phyloP scores from a whole-genome alignment of 2,888 invertebrate species.

The Tetheella fluctuosa region DNA sequence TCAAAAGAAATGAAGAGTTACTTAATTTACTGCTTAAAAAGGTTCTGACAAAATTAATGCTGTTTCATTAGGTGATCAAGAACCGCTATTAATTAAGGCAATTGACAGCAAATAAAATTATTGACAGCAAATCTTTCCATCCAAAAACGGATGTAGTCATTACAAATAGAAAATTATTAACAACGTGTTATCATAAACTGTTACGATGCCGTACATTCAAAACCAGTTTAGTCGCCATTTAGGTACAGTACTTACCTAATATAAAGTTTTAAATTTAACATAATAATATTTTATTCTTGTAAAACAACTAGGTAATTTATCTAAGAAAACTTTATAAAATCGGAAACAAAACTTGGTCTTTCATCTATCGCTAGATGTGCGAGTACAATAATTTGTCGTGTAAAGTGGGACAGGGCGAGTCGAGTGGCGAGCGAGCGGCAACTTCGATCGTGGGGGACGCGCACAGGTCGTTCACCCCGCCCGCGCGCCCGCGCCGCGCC shows the following conservation, averaged over 20 bases:
- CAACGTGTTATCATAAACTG: not conserved
- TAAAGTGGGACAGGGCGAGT: constrained; percentile 46
- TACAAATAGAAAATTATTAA: constrained; percentile 4
- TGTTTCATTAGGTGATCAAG: not conserved
- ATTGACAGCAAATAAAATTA: not conserved
- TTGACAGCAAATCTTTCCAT: not conserved
- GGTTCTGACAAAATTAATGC: no score
- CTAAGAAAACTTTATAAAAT: not conserved
- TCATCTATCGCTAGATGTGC: constrained; percentile 22
- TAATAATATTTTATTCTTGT: no score
- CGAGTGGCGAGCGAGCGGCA: constrained; percentile 41
- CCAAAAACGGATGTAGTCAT: not conserved
- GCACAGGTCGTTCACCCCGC: constrained; percentile 75
- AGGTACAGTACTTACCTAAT: no score
- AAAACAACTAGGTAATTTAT: not conserved
- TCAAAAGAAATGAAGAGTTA: no score
- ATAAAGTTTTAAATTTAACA: no score
- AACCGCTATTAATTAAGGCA: not conserved
- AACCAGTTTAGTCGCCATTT: not conserved
- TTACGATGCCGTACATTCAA: not conserved
- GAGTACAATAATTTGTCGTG: constrained; percentile 46
- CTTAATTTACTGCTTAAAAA: no score
- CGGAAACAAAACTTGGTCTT: not conserved
- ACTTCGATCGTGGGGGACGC: constrained; percentile 73
- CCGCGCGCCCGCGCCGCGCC: constrained; percentile 40